These are phyloP conservation scores for Drosophila affinis DNA, from an alignment of 2,888 invertebrate genomes.

Conservation along the genomic window DNA sequence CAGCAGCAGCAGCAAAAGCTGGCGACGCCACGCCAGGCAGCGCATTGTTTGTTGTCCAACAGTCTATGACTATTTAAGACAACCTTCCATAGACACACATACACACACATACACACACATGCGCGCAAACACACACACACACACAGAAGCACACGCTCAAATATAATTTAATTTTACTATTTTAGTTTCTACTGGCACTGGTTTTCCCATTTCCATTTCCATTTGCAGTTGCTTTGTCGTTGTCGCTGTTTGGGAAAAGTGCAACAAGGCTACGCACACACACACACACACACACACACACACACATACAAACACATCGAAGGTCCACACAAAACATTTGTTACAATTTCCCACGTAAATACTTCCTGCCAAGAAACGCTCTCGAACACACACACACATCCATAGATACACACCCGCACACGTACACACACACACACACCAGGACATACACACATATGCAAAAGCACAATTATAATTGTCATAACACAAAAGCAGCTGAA, in stretches of 20 bases:
- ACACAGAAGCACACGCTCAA: slow-evolving; percentile 4
- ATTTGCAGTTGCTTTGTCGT: slow-evolving; percentile 54
- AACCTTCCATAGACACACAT: slow-evolving; percentile 33
- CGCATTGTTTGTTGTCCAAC: slow-evolving; percentile 75
- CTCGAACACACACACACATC: slow-evolving; percentile 17
- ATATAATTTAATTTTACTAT: slow-evolving; percentile 70
- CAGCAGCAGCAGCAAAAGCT: slow-evolving; percentile 17
- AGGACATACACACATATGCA: slow-evolving; percentile 42
- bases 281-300: slow-evolving; percentile 18
- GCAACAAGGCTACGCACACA: slow-evolving; percentile 64
- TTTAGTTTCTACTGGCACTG: slow-evolving; percentile 59
- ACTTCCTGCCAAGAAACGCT: slow-evolving; percentile 68
- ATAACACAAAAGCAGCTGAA: slow-evolving; percentile 78
- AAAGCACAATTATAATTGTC: slow-evolving; percentile 77
- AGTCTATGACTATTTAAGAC: slow-evolving; percentile 76
- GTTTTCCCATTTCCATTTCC: slow-evolving; percentile 23
- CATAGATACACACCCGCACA: not conserved
- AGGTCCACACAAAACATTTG: slow-evolving; percentile 65
- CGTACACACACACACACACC: slow-evolving; percentile 17
- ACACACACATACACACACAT: slow-evolving; percentile 14
- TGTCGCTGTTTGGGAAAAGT: slow-evolving; percentile 51
- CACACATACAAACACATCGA: slow-evolving; percentile 19
- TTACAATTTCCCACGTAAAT: slow-evolving; percentile 76
- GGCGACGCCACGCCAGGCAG: slow-evolving; percentile 14
- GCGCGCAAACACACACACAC: slow-evolving; percentile 15